Evolutionary conservation across 2,797 vertebrate genomes (phyloP), one percentile per base, ranked within the genome.

Genomic region (Microcaecilia unicolor): DNA sequence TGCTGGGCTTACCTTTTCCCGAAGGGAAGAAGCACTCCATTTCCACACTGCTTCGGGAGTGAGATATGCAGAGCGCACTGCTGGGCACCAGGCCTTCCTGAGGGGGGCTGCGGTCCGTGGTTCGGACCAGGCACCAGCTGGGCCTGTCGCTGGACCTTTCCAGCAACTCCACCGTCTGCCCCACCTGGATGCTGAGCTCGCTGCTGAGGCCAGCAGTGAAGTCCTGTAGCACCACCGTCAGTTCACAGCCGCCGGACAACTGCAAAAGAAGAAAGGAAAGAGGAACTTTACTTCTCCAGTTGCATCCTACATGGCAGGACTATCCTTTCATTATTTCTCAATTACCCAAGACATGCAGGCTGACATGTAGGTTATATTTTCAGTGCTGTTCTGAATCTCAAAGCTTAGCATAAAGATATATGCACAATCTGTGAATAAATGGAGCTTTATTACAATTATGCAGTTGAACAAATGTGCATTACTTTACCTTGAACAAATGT

Each of bases 161-260:
- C 72, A 99, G 76, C 54, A 97, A 80, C 77, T 99, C 95, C 70
- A 98, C 93, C 0, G 94, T 98, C 82, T 98, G 94, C 28, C 95
- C 92, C 11, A 88, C 91, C 70, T 93, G 93, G 21, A 98, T 71
- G 27, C 86, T 88, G 55, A 99, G 80, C 76, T 99, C 95, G 1
- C 88, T 88, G 14, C 82, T 67, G 6, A 83, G 86, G 8, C 80
- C 61, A 0, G 92, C 81, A 4, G 70, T 74, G 69, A 96, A 93
- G 55, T 99, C 95, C 70, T 96, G 74, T 44, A 97, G 67, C 44
- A 98, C 94, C 65, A 93, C 92, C 0, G 94, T 97, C 72, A 93
- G 58, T 73, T 98, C 94, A 31, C 91, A 96, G 42, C 94, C 95
- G 4, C 93, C 93, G 1, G 94, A 97, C 53, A 97, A 73, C 92